Conservation (phyloP, 1,140 invertebrate species). For the Alviniconcha marisindica region DNA sequence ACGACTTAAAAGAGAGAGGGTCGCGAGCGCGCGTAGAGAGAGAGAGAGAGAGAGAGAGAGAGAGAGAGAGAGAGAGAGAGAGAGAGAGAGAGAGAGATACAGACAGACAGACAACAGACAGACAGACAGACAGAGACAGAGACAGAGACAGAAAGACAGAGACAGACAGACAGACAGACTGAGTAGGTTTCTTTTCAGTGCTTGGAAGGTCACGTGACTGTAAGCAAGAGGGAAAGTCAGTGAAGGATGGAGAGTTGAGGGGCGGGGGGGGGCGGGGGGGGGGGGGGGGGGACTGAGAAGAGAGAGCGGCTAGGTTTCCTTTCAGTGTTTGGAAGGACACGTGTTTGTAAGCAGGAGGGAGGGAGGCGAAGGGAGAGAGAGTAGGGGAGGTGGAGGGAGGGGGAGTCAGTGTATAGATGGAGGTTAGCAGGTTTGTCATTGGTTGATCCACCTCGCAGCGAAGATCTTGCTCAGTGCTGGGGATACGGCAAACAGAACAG, state of each 20-base stretch:
- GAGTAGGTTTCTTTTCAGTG: too few relatives aligned
- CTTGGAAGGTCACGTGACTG: neutral
- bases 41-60: too few relatives aligned
- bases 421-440: neutral
- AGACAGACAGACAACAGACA: neutral
- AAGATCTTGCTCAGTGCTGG: neutral
- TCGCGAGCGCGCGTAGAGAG: too few relatives aligned
- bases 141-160: neutral
- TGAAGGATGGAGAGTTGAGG: neutral
- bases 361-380: neutral
- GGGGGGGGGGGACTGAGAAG: neutral
- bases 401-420: neutral
- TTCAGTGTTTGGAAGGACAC: too few relatives aligned
- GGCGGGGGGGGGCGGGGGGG: neutral
- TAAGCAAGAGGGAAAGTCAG: neutral
- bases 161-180: too few relatives aligned
- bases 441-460: neutral
- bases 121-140: neutral
- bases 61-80: neutral
- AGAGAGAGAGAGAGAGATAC: neutral
- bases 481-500: constrained; percentile 5
- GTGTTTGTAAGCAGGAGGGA: neutral
- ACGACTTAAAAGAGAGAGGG: too few relatives aligned
- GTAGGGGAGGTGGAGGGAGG: neutral
- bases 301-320: too few relatives aligned